These are phyloP conservation scores for Pterostichus niger DNA, from an alignment of 2,888 invertebrate genomes.

Conservation along the genomic window DNA sequence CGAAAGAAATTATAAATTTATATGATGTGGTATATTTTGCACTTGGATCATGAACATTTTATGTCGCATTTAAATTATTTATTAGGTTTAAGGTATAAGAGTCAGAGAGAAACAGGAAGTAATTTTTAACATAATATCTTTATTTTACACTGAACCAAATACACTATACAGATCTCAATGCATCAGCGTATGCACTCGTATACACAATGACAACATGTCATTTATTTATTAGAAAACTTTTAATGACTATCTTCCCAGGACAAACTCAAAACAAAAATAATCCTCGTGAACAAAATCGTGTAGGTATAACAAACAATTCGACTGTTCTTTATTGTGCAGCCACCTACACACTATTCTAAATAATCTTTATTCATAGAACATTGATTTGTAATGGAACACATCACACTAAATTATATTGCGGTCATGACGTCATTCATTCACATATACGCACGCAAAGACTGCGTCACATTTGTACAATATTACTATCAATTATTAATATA, in stretches of 20 bases:
- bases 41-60: no score
- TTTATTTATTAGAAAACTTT: slow-evolving; percentile 61
- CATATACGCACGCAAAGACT: slow-evolving; percentile 33
- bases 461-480: slow-evolving; percentile 58
- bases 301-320: slow-evolving; percentile 61
- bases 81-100: no score
- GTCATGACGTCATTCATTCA: slow-evolving; percentile 8
- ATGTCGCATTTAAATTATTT: no score
- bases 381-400: slow-evolving; percentile 65
- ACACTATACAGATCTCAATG: slow-evolving; percentile 57
- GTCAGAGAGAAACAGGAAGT: no score
- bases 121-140: slow-evolving; percentile 60
- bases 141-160: slow-evolving; percentile 62
- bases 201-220: slow-evolving; percentile 43
- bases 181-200: slow-evolving; percentile 20
- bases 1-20: no score
- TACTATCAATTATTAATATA: slow-evolving; percentile 62
- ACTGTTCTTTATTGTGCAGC: slow-evolving; percentile 65
- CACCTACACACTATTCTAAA: slow-evolving; percentile 64
- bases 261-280: slow-evolving; percentile 19
- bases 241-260: slow-evolving; percentile 52
- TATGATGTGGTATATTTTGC: no score
- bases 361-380: slow-evolving; percentile 66
- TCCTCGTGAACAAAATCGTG: slow-evolving; percentile 21
- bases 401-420: slow-evolving; percentile 64